A percentile compares a stretch with the other conserved stretches of the same genome.
Conservation (phyloP, 2,113 vertebrate species). For the Phyllostomus discolor region DNA sequence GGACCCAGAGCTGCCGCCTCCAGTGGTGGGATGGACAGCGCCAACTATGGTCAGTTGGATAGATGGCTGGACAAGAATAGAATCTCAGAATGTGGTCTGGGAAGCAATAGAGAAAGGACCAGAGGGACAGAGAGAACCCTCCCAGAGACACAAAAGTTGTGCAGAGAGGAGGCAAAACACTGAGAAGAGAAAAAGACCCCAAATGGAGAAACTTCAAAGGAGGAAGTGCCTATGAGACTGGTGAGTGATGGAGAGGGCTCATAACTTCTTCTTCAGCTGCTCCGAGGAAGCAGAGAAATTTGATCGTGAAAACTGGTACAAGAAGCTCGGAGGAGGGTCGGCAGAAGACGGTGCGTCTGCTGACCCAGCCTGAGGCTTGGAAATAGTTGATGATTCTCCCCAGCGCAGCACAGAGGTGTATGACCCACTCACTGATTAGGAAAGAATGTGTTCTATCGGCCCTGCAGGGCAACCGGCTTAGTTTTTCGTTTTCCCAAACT, state of each 20-base stretch:
- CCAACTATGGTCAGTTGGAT: not conserved
- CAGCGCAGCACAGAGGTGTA: not conserved
- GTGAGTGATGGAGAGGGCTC: conserved; percentile 50
- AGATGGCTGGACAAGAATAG: not conserved
- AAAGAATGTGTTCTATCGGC: not conserved
- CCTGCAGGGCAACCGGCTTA: not conserved
- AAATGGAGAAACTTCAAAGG: not conserved
- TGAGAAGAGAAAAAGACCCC: not conserved
- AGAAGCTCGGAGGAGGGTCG: not conserved
- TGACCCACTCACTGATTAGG: not conserved
- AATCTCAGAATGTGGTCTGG: not conserved
- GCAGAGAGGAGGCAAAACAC: not conserved
- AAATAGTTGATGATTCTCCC: not conserved
- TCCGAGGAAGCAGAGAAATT: conserved; percentile 32
- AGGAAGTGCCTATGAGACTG: not conserved
- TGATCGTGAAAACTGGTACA: conserved; percentile 14
- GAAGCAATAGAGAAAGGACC: not conserved
- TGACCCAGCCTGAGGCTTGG: conserved; percentile 47
- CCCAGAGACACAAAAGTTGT: not conserved
- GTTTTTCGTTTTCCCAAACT: not conserved
- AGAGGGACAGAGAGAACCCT: not conserved
- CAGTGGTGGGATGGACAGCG: not conserved
- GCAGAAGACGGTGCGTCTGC: not conserved
- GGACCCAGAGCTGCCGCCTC: not conserved
- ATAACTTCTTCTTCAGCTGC: conserved; percentile 25